Evolutionary conservation across 2,888 invertebrate species (phyloP), one percentile per base, ranked within the genome.

Genomic region (Hydraecia micacea): DNA sequence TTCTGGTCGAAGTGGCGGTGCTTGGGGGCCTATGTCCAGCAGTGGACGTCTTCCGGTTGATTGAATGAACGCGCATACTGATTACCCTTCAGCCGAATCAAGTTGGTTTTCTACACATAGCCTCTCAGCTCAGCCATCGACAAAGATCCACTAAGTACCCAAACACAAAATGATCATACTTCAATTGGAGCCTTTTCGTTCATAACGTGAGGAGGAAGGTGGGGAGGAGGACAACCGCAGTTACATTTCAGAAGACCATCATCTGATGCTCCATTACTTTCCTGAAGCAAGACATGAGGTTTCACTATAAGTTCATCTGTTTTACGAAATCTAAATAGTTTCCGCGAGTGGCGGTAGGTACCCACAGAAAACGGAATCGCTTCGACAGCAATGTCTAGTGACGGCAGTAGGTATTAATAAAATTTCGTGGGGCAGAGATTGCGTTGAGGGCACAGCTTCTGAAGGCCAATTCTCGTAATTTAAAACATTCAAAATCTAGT

Each of bases 151-250:
- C 69, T 39, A 69, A 28, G 0, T 63, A 46, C 25, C 46, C 42
- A 46, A 42, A 58, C 71, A 74, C 25, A 18, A 60, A 75, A 73
- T 73, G 1, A 21, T 60, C 32, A 72, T 73, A 75, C 73, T 75
- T 73, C 21, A 21, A 72, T 60, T n/a, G 73, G 21, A 36, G 42
- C 58, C 21, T n/a, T 36, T 36, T n/a, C 58, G 9, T 60, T 25
- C 2, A 21, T 5, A 36, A 21, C n/a, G 21, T 7, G 9, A 21
- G 69, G 49, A 25, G 15, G 0, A 25, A 25, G 15, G 25, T 15
- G 32, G n/a, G 32, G 71, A 52, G n/a, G 28, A 6, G n/a, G n/a
- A 58, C 72, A n/a, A 9, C 42, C 42, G 32, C 72, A 73, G 1
- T n/a, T 18, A 18, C 25, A 39, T n/a, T n/a, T 75, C 15, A n/a